These are phyloP conservation scores for Eupithecia dodoneata DNA, from an alignment of 2,888 invertebrate species.

Conservation along the genomic window DNA sequence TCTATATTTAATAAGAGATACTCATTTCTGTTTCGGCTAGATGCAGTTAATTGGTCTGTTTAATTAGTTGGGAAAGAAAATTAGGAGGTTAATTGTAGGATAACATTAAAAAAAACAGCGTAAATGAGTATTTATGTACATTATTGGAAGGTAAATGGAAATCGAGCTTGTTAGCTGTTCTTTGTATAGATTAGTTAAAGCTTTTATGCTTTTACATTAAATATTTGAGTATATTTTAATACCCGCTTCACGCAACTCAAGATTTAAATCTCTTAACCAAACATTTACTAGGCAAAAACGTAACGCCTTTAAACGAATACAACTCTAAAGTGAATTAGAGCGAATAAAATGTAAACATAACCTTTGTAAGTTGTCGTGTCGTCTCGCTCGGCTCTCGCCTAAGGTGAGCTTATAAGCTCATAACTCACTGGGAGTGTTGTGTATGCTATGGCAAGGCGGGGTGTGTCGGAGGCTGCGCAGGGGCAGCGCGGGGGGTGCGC, in stretches of 20 bases:
- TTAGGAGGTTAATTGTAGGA: not conserved
- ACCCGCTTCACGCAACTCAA: not conserved
- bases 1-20: constrained; percentile 48
- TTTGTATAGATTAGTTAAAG: not conserved
- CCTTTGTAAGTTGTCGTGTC: constrained; percentile 56
- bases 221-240: not conserved
- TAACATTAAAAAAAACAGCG: not conserved
- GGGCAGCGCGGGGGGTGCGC: constrained; percentile 61
- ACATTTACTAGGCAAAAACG: constrained; percentile 38
- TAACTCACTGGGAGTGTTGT: constrained; percentile 66
- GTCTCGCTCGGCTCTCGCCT: constrained; percentile 59
- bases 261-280: constrained; percentile 31
- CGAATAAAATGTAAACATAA: constrained; percentile 60
- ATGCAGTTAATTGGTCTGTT: constrained; percentile 37
- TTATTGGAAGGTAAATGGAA: not conserved
- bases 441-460: constrained; percentile 52
- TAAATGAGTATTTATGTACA: not conserved
- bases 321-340: constrained; percentile 46
- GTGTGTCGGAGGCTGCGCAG: constrained; percentile 73
- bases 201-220: not conserved
- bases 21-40: constrained; percentile 36
- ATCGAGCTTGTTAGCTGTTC: not conserved
- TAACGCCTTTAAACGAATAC: constrained; percentile 48
- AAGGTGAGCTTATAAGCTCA: constrained; percentile 52
- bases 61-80: constrained; percentile 37